Evolutionary conservation across 1,140 invertebrate genomes (phyloP).

Genomic region (Bombus superbus): DNA sequence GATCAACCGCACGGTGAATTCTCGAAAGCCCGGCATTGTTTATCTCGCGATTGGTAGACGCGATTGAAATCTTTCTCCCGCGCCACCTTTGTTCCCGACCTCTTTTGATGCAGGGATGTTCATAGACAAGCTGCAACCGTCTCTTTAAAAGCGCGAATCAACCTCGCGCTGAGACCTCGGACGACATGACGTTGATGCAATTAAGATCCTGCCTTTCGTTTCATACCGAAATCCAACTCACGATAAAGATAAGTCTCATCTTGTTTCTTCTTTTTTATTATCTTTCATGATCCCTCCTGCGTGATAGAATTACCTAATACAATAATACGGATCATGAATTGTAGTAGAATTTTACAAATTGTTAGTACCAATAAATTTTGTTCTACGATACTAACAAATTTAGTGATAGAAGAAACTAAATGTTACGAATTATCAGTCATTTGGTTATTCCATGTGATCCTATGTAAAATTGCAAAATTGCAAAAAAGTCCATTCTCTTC

Average conservation of each 20-base stretch:
- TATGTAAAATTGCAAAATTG: neutral
- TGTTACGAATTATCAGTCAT: neutral
- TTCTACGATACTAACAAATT: neutral
- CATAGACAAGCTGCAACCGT: constrained; percentile 62
- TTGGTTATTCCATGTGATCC: neutral
- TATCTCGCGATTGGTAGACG: constrained; percentile 72
- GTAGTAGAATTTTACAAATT: neutral
- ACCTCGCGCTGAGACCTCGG: constrained; percentile 17
- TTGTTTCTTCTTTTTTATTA: neutral
- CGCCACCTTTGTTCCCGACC: constrained; percentile 55
- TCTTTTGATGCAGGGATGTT: constrained; percentile 63
- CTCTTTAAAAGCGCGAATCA: constrained; percentile 52
- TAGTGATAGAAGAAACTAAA: neutral
- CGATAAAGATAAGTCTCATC: neutral
- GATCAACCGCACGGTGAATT: constrained; percentile 74
- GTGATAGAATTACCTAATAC: neutral
- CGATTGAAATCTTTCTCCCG: constrained; percentile 76
- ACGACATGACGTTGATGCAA: constrained; percentile 33
- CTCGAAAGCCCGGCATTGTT: constrained; percentile 73
- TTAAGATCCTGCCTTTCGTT: constrained; percentile 14
- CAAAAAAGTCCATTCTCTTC: neutral
- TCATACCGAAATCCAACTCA: neutral
- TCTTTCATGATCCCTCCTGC: too few relatives aligned
- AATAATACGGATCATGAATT: neutral
- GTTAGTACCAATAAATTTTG: neutral